Evolutionary conservation across 2,888 invertebrate species (phyloP), one percentile per base, ranked within the genome.

Genomic region (Amphipoea oculea): DNA sequence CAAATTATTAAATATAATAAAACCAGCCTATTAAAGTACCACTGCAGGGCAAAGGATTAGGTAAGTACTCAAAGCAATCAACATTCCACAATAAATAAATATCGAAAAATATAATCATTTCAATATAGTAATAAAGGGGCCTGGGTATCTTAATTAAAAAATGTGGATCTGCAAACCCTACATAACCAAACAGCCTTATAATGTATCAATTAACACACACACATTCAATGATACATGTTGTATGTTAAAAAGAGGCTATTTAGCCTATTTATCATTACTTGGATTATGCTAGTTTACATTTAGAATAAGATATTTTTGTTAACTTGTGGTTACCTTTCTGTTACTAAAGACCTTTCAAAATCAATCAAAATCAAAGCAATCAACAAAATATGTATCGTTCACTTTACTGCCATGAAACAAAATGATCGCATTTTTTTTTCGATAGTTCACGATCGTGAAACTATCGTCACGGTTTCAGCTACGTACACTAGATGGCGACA

Each of bases 401-500:
- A 63, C 17, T 36, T 17, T 57, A 51, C 23, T 60, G 7, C 68
- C 67, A 51, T 75, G 68, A 66, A 48, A 70, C 62, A 81, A 76
- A 75, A 83, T 75, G 66, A 54, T 70, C 36, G 51, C 9, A 70
- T 70, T 70, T 70, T 12, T 42, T n/a, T 42, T 71, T n/a, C 11
- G 11, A 60, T 42, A 60, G 60, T n/a, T 1, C 4, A 60, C 40
- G n/a, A 60, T 80, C 75, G 42, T 76, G 77, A 77, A 83, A 83
- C 84, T 84, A 85, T 81, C 62, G 67, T 70, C 23, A 65, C 73
- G 71, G 23, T 85, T 82, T 68, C 11, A 51, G 72, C n/a, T 29
- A 54, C n/a, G 48, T 36, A 66, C 80, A 80, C 84, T 86, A 90
- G 90, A 90, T 90, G 90, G 90, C 90, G 86, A 71, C 73, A 81